These are phyloP conservation scores for Lepidiolamprologus cunningtoni DNA, from an alignment of 2,113 vertebrate genomes.

Conservation along the genomic window DNA sequence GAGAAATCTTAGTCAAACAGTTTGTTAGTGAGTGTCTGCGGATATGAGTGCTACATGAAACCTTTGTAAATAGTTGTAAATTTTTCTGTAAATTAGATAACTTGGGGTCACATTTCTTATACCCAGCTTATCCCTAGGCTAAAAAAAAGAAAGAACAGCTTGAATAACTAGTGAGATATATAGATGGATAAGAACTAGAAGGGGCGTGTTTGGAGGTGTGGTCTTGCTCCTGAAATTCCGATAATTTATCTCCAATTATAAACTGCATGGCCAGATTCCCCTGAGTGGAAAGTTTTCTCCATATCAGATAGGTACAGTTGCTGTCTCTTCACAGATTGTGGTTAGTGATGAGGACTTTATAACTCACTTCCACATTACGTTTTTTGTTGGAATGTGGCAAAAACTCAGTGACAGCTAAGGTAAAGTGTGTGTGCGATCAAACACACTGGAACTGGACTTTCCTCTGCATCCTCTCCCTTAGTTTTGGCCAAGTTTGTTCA, in stretches of 20 bases:
- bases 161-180: background rate
- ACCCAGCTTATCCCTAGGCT: background rate
- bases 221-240: background rate
- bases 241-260: background rate
- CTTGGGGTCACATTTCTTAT: background rate
- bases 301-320: background rate
- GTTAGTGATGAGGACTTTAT: background rate
- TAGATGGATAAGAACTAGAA: background rate
- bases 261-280: background rate
- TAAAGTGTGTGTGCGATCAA: background rate
- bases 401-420: background rate
- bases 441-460: background rate
- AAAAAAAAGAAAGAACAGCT: background rate
- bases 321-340: background rate
- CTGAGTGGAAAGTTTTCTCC: background rate
- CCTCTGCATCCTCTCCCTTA: background rate
- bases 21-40: background rate
- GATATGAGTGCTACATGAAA: background rate
- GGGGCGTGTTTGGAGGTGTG: background rate
- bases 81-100: background rate
- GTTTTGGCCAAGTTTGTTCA: background rate
- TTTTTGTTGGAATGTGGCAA: background rate
- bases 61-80: background rate
- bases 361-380: background rate
- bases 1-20: background rate